Evolutionary conservation across 2,888 invertebrate genomes (phyloP), one percentile per base, ranked within the genome.

Genomic region (Lepetodrilus schrolli): DNA sequence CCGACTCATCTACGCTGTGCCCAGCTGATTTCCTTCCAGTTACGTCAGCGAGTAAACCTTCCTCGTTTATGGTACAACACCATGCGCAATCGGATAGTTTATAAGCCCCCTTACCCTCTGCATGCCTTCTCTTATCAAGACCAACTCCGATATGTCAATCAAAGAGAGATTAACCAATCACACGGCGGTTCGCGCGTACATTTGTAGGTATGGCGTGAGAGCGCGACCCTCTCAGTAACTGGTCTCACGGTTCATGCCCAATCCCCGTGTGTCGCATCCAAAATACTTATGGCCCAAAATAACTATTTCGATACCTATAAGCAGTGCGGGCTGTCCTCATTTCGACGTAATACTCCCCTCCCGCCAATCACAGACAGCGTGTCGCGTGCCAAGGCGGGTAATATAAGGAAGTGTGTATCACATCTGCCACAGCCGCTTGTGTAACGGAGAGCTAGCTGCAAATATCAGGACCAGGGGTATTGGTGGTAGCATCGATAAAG

Each of bases 51-150:
- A 43, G 43, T 43, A 17, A 43, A 43, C 17, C 58, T 30, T 20
- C 58, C 26, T 58, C 58, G 30, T 58, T 58, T 58, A 26, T 58
- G 58, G 30, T 17, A n/a, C n/a, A 17, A 23, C 30, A 26, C 17
- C 58, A 30, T 26, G 26, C 10, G 58, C 30, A 34, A 58, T 58
- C 13, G 26, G 58, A 58, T 58, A 58, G 26, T 58, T 58, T 58
- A 58, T 58, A 58, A 58, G 58, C 58, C 58, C 58, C 58, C 58
- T 26, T 30, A 58, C 58, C 58, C 58, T 34, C 10, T 58, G 30
- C 30, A 58, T 26, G 30, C 58, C 58, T 58, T 30, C 58, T 58
- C 58, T 58, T 58, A 58, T 58, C 58, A 58, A 58, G 58, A 58
- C 26, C 58, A 58, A 30, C n/a, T 23, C 23, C 10, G 13, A 17